A percentile compares a stretch with the other conserved stretches of the same genome.
These are phyloP conservation scores for Eucriotettix oculatus DNA, from an alignment of 2,888 invertebrate species.

Conservation along the genomic window DNA sequence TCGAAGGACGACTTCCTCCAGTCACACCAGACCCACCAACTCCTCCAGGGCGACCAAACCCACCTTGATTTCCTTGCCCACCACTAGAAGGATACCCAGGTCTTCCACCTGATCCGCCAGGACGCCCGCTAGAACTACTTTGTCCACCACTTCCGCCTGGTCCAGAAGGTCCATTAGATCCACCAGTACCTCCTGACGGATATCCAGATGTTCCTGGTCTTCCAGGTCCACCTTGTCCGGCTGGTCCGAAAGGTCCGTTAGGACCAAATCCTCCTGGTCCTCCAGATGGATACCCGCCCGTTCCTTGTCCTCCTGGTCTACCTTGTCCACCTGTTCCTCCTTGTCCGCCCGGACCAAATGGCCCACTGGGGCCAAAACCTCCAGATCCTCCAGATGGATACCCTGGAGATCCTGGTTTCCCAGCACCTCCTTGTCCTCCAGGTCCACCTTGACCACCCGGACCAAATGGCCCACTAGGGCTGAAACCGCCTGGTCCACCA, in stretches of 20 bases:
- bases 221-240: slow-evolving; percentile 7
- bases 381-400: slow-evolving; percentile 13
- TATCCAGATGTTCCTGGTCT: slow-evolving; percentile 14
- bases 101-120: slow-evolving; percentile 12
- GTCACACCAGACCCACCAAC: slow-evolving; percentile 18
- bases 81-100: slow-evolving; percentile 15
- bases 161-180: slow-evolving; percentile 13
- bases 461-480: slow-evolving; percentile 5
- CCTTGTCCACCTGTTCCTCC: slow-evolving; percentile 7
- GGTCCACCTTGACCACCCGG: slow-evolving; percentile 13
- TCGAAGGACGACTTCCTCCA: background rate
- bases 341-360: slow-evolving; percentile 5
- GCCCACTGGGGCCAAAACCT: slow-evolving; percentile 4
- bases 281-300: slow-evolving; percentile 5
- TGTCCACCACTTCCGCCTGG: slow-evolving; percentile 13
- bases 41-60: slow-evolving; percentile 16
- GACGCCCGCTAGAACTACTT: background rate
- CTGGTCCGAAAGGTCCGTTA: slow-evolving; percentile 6
- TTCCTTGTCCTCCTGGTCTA: slow-evolving; percentile 12
- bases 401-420: slow-evolving; percentile 12
- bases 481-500: slow-evolving; percentile 4
- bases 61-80: slow-evolving; percentile 16
- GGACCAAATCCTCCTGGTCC: slow-evolving; percentile 3
- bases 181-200: slow-evolving; percentile 18
- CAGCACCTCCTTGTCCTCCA: slow-evolving; percentile 7